Base-by-base conservation (phyloP, 2,113 vertebrate species). In the Hippocampus guttulatus region DNA sequence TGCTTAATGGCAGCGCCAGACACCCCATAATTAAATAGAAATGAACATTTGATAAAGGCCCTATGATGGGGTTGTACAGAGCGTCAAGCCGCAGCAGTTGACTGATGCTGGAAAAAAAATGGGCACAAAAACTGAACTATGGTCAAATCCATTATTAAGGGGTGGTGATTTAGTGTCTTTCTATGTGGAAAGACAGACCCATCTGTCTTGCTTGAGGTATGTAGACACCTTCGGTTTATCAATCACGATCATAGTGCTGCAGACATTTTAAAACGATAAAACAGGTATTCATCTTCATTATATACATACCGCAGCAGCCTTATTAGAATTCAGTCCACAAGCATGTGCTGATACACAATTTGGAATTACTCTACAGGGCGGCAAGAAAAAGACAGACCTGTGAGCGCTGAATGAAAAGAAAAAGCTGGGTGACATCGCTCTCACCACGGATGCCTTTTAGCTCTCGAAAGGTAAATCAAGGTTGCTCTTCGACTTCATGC, bases 1-100 rank as follows among this genome's bases (percentile, higher is more conserved):
- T 86, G 79, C 74, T 83, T 87, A 90, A 87, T 85, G 88, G 84
- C 73, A 75, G 74, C 84, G 87, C 69, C 77, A 49, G 75, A 75
- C 75, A 68, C 74, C 81, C 71, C 73, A 82, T 89, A 91, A 92
- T 90, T 84, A 90, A 89, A 90, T 76, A 77, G 86, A 88, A 87
- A 90, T 84, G 76, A 88, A 86, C 87, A 82, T 70, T 76, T 82
- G 76, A 86, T 77, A 80, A 64, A 84, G 79, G 83, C 70, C 80
- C 76, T 67, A 82, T 77, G 70, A 79, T 38, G 70, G 68, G 70
- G 23, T 52, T 75, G 80, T 80, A 20, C 49, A 51, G 6, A 60
- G 68, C 74, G 12, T 73, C 67, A 64, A 78, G 45, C 33, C 67
- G 63, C 74, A 47, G 66, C 38, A 57, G 27, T 27, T 51, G 16